Conservation (phyloP, 2,888 invertebrate species). For the Drosophila recens region DNA sequence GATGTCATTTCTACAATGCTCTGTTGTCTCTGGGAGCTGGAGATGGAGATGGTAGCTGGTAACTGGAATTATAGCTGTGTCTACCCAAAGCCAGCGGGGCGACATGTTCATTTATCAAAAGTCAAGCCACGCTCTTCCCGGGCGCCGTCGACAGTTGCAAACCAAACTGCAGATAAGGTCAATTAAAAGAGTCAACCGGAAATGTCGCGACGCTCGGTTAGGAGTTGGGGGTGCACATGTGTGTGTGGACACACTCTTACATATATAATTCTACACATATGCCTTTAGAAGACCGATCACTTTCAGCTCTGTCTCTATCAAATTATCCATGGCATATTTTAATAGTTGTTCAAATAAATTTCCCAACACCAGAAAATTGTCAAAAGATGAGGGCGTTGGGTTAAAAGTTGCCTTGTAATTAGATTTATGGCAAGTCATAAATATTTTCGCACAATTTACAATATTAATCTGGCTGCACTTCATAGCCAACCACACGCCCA, state of each 20-base stretch:
- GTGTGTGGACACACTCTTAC: conserved; percentile 7
- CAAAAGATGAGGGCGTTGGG: conserved; percentile 9
- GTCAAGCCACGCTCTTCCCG: conserved; percentile 74
- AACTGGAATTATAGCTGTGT: conserved; percentile 5
- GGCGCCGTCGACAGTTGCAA: conserved; percentile 47
- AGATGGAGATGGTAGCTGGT: conserved; percentile 22
- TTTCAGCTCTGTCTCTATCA: conserved; percentile 14
- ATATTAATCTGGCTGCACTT: conserved; percentile 63
- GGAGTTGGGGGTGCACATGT: conserved; percentile 47
- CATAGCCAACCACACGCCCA: conserved; percentile 12
- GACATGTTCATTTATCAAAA: conserved; percentile 80
- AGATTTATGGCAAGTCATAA: conserved; percentile 53
- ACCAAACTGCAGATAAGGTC: conserved; percentile 79
- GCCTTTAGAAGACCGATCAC: conserved; percentile 10
- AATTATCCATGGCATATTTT: conserved; percentile 40
- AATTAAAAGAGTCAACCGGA: conserved; percentile 84
- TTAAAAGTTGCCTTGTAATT: conserved; percentile 44
- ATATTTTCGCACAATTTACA: conserved; percentile 76
- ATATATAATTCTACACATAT: not conserved
- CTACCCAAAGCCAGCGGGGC: conserved; percentile 25
- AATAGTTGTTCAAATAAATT: conserved; percentile 37
- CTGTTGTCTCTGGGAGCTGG: conserved; percentile 42
- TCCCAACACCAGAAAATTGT: conserved; percentile 1
- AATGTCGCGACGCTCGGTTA: conserved; percentile 80
- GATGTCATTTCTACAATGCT: conserved; percentile 65